phyloP scores from a whole-genome alignment of 2,888 invertebrate species.

The Watsonalla cultraria region DNA sequence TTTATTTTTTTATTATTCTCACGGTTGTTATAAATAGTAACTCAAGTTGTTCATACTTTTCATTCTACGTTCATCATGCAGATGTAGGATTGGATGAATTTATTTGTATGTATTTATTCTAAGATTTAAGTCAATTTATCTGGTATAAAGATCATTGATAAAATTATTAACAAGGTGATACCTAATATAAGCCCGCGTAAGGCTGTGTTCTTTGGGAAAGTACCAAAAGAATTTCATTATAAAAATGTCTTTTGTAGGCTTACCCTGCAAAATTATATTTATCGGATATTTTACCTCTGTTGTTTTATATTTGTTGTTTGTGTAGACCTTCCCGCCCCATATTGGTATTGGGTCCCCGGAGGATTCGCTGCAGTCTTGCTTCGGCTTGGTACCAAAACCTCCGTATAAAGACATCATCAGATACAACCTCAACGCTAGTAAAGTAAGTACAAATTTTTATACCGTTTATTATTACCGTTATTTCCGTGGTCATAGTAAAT shows the following conservation, averaged over 20 bases:
- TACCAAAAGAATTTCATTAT: too few relatives aligned
- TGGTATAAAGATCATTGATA: too few relatives aligned
- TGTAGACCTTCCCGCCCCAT: slow-evolving; percentile 80
- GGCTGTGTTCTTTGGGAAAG: too few relatives aligned
- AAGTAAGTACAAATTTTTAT: slow-evolving; percentile 44
- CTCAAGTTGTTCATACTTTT: not conserved
- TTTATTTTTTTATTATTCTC: not conserved
- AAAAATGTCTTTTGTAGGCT: too few relatives aligned
- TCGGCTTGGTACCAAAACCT: slow-evolving; percentile 83
- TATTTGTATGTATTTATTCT: too few relatives aligned
- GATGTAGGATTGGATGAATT: too few relatives aligned
- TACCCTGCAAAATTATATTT: too few relatives aligned
- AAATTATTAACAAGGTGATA: too few relatives aligned
- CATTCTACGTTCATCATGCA: not conserved
- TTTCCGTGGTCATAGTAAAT: too few relatives aligned
- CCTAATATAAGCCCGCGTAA: too few relatives aligned
- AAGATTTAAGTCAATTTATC: too few relatives aligned
- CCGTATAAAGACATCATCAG: slow-evolving; percentile 87
- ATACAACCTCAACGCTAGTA: slow-evolving; percentile 85
- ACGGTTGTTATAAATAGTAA: not conserved
- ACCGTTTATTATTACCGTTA: not conserved
- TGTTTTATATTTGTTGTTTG: not conserved
- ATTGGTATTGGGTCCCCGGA: slow-evolving; percentile 87
- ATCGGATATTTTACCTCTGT: not conserved
- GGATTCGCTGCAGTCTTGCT: slow-evolving; percentile 86